These are phyloP conservation scores for Sinopyrophorus schimmeli DNA, from an alignment of 2,888 invertebrate genomes.

Conservation along the genomic window DNA sequence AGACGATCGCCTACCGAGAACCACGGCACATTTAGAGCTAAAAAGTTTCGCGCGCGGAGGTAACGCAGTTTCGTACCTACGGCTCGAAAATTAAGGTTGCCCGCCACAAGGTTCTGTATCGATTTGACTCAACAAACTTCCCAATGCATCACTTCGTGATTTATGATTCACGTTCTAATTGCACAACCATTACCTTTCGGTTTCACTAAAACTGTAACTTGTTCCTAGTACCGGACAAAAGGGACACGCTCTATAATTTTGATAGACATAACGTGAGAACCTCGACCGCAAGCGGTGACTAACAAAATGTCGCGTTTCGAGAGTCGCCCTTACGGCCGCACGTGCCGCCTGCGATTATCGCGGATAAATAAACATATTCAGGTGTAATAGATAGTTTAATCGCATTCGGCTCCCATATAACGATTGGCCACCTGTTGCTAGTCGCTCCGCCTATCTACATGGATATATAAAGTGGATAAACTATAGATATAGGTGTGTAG, in stretches of 20 bases:
- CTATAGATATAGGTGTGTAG: constrained; percentile 29
- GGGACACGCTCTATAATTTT: constrained; percentile 25
- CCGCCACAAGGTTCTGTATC: constrained; percentile 23
- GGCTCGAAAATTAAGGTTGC: constrained; percentile 17
- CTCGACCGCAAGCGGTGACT: constrained; percentile 15
- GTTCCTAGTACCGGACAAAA: constrained; percentile 25
- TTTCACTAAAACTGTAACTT: constrained; percentile 19
- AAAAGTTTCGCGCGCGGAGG: constrained; percentile 10
- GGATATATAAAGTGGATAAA: constrained; percentile 29
- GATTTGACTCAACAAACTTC: constrained; percentile 43
- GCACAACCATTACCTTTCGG: constrained; percentile 25
- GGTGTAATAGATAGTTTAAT: constrained; percentile 36
- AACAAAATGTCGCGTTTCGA: constrained; percentile 17
- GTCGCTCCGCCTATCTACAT: constrained; percentile 48
- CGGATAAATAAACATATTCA: constrained; percentile 26
- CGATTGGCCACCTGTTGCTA: constrained; percentile 53
- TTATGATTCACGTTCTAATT: constrained; percentile 32
- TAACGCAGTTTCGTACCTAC: constrained; percentile 7
- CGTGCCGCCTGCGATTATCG: constrained; percentile 24
- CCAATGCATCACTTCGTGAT: constrained; percentile 39
- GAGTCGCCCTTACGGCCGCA: constrained; percentile 8
- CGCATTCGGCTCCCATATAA: constrained; percentile 32
- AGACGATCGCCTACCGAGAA: too few species aligned
- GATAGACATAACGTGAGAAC: constrained; percentile 17
- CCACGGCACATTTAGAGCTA: constrained; percentile 11